Evolutionary conservation across 2,113 vertebrate species (phyloP).

Genomic region (Melanostigma gelatinosum): DNA sequence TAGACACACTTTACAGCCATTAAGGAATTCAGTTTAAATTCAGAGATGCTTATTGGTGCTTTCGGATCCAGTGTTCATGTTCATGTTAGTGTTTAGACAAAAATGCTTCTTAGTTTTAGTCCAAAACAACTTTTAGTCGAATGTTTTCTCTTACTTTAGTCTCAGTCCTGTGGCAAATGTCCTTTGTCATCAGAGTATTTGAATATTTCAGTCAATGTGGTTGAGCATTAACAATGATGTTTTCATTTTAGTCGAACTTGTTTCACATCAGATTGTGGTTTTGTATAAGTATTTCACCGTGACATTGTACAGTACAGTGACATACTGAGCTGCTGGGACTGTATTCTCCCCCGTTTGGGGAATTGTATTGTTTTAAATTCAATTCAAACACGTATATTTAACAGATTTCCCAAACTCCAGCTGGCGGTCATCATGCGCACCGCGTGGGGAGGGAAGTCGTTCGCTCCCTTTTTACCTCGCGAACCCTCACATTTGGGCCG

Average conservation of each 20-base stretch:
- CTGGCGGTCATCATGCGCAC: background rate
- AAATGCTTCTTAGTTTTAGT: too few species aligned
- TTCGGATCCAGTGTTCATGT: too few species aligned
- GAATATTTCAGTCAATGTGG: too few species aligned
- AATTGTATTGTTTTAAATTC: background rate
- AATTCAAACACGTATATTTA: slow-evolving; percentile 37
- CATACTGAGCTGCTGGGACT: slow-evolving; percentile 4
- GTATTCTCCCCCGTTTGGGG: slow-evolving; percentile 8
- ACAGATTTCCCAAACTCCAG: background rate
- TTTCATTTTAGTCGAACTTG: too few species aligned
- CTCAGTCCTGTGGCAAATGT: too few species aligned
- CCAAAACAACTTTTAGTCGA: too few species aligned
- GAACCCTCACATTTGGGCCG: background rate
- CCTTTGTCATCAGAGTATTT: too few species aligned
- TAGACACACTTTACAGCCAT: background rate
- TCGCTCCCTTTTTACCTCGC: background rate
- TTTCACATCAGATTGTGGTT: background rate
- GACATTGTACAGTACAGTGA: slow-evolving; percentile 4
- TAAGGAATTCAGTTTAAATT: background rate
- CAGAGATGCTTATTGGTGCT: background rate
- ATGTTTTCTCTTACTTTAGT: too few species aligned
- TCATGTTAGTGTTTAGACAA: too few species aligned
- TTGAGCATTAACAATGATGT: too few species aligned
- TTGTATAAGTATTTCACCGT: slow-evolving; percentile 8
- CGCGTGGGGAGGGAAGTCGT: background rate